Percentiles rank a stretch among this genome's conserved stretches.
Evolutionary conservation across 2,113 vertebrate species (phyloP).

Genomic region (Gasterosteus aculeatus): DNA sequence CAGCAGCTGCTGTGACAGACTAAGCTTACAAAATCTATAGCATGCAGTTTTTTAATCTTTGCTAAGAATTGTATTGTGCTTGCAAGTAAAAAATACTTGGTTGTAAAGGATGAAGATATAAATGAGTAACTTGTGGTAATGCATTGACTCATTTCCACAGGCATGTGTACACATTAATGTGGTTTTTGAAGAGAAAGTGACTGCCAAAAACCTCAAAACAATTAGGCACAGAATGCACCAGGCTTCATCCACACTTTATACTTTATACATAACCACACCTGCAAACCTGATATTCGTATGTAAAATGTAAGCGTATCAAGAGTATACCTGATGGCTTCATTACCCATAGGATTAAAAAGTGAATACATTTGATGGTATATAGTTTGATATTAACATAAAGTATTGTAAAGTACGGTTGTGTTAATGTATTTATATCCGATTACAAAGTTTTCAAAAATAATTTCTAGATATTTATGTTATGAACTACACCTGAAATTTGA

Average conservation of each 20-base stretch:
- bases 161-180: slow-evolving; percentile 62
- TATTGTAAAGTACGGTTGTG: background rate
- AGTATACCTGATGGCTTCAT: background rate
- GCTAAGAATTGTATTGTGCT: slow-evolving; percentile 46
- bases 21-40: slow-evolving; percentile 43
- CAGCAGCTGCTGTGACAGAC: slow-evolving; percentile 72
- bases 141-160: slow-evolving; percentile 73
- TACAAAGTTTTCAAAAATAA: background rate
- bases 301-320: background rate
- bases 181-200: slow-evolving; percentile 65
- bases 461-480: background rate
- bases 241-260: slow-evolving; percentile 1
- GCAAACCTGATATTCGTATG: background rate
- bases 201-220: slow-evolving; percentile 52
- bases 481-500: background rate
- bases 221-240: slow-evolving; percentile 9
- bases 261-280: background rate
- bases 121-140: slow-evolving; percentile 31
- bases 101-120: slow-evolving; percentile 54
- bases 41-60: slow-evolving; percentile 52
- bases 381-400: background rate
- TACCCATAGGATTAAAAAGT: too few species aligned
- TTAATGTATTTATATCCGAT: background rate
- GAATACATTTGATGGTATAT: background rate
- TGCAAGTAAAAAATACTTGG: slow-evolving; percentile 35